Base-by-base conservation (phyloP, 1,140 invertebrate species). In the Geopemphigus sp. region DNA sequence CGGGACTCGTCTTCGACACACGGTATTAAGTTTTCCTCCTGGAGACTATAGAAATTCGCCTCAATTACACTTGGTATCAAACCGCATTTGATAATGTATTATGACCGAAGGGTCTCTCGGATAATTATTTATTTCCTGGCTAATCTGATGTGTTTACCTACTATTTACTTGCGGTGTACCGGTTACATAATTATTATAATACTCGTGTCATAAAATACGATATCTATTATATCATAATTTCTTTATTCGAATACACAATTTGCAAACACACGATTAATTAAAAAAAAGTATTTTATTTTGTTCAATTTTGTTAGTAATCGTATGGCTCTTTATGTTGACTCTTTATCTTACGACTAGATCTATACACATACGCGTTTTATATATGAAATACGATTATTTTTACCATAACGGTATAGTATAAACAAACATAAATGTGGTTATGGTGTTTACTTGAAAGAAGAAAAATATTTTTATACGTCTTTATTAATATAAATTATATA, bases 1-100 rank as follows among this genome's bases (percentile, higher is more conserved):
- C 72, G 72, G 72, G 57, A 57, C 72, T 59, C 14, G 29, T 74
- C 26, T 39, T 24, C 64, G 39, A 68, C 64, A 68, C 64, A 68
- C 39, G 64, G 24, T 68, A 47, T 68, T 68, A 47, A 68, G 63
- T 68, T 50, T 24, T 47, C 0, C 39, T 66, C n/a, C n/a, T 19
- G 32, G 32, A 39, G 8, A 6, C 10, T 19, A 63, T 26, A 63
- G 5, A 59, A 64, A n/a, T 2, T 54, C 15, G 3, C 10, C 29
- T n/a, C 11, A 39, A 39, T 64, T 39, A 64, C 17, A 63, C 15
- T 63, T 63, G 26, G 29, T 63, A 32, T 39, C 32, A 39, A 39
- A 39, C 19, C 8, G 45, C n/a, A 5, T n/a, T 66, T 66, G 15
- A 45, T n/a, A 15, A 66, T 66, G 32, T 39, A 19, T 66, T 15